Conservation (phyloP, 2,113 vertebrate genomes). For the Oplegnathus fasciatus region DNA sequence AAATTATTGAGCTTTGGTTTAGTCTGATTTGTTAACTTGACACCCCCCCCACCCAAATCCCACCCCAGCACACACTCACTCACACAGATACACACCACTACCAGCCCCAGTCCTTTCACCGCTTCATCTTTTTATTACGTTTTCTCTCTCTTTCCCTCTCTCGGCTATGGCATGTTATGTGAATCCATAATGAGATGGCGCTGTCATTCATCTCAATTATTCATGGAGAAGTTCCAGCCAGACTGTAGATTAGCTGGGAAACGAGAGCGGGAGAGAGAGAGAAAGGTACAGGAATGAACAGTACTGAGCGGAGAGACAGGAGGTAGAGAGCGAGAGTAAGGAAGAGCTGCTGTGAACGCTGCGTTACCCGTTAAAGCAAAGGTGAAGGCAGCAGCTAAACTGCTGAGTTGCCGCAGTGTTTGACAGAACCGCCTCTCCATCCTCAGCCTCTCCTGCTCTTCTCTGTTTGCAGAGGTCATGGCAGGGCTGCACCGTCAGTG, state of each 20-base stretch:
- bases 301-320: conserved; percentile 1
- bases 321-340: background rate
- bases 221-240: conserved; percentile 71
- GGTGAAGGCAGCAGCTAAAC: conserved; percentile 54
- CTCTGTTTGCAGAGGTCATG: conserved; percentile 35
- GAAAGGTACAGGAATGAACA: conserved; percentile 18
- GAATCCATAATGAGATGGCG: conserved; percentile 69
- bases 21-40: too few relatives aligned
- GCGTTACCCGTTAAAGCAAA: conserved; percentile 30
- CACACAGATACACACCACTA: background rate
- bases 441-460: conserved; percentile 10
- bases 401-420: conserved; percentile 64
- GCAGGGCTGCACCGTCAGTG: background rate
- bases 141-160: conserved; percentile 51
- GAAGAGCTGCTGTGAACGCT: conserved; percentile 32
- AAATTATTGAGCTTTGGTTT: conserved; percentile 52
- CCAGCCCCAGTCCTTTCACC: conserved; percentile 11
- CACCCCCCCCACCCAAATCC: too few relatives aligned
- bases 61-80: background rate
- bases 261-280: background rate
- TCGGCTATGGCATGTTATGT: conserved; percentile 52
- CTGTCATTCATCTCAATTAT: conserved; percentile 81
- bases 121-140: conserved; percentile 61
- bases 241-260: conserved; percentile 65
- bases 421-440: conserved; percentile 21